Percentiles rank a stretch among this genome's conserved stretches.
Evolutionary conservation across 2,888 invertebrate species (phyloP).

Genomic region (Poecilus cupreus): DNA sequence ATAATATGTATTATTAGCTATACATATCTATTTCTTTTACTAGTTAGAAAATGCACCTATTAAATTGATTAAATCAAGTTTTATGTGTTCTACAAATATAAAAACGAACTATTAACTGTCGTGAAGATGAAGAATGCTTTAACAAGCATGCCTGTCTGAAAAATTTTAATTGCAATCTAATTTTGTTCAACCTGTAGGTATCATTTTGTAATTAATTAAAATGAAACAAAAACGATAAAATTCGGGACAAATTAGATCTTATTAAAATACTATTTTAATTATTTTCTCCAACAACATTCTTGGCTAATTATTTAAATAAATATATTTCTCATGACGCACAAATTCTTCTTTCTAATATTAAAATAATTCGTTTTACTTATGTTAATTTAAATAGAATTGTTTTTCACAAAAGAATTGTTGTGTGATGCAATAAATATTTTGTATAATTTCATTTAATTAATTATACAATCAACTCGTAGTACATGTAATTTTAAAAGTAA

Average conservation of each 20-base stretch:
- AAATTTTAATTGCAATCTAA: neutral
- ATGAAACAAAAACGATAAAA: neutral
- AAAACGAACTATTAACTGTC: too few relatives aligned
- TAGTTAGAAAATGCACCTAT: too few relatives aligned
- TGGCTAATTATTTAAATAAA: neutral
- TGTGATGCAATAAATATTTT: conserved; percentile 20
- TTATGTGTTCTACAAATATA: too few relatives aligned
- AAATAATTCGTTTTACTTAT: neutral
- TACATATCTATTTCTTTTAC: too few relatives aligned
- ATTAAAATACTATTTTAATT: conserved; percentile 13
- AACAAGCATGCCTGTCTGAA: neutral
- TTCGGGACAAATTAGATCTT: neutral
- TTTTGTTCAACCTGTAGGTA: neutral
- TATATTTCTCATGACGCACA: conserved; percentile 1
- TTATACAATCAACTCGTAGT: neutral
- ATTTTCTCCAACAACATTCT: neutral
- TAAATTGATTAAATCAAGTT: too few relatives aligned
- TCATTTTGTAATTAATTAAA: conserved; percentile 7
- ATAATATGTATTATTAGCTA: too few relatives aligned
- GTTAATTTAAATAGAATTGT: conserved; percentile 12
- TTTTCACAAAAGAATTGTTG: conserved; percentile 4
- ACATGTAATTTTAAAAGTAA: conserved; percentile 4
- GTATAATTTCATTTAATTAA: conserved; percentile 14
- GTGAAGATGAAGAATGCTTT: too few relatives aligned
- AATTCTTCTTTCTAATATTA: neutral